Evolutionary conservation across 1,140 invertebrate species (phyloP).

Genomic region (Drosophila bocqueti): DNA sequence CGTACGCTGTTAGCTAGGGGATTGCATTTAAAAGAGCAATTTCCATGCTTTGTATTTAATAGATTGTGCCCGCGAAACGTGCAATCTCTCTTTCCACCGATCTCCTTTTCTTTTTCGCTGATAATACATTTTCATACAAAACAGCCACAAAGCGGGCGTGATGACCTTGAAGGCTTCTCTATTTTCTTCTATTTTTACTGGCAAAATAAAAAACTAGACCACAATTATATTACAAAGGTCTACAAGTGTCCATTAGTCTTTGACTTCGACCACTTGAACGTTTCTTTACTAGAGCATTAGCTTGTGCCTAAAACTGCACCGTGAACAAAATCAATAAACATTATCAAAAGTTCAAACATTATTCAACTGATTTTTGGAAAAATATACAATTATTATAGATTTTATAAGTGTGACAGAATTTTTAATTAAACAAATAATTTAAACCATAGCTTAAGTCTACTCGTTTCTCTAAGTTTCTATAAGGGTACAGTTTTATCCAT

Average conservation of each 20-base stretch:
- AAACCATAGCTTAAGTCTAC: neutral
- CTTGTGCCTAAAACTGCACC: conserved; percentile 8
- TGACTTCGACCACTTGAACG: conserved; percentile 22
- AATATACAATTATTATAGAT: neutral
- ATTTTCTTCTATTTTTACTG: conserved; percentile 28
- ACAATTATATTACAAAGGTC: conserved; percentile 40
- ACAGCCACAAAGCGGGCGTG: conserved; percentile 5
- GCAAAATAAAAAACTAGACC: conserved; percentile 41
- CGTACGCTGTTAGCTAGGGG: conserved; percentile 22
- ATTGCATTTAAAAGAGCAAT: conserved; percentile 46
- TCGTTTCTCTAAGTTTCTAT: too few species aligned
- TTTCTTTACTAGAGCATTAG: conserved; percentile 16
- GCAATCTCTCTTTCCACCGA: conserved; percentile 13
- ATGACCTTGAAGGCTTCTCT: conserved; percentile 29
- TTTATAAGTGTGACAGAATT: neutral
- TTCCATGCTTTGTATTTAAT: conserved; percentile 55
- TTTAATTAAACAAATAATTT: too few species aligned
- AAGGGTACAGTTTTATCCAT: too few species aligned
- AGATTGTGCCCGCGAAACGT: conserved; percentile 6
- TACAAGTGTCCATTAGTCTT: conserved; percentile 20
- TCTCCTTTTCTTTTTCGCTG: conserved; percentile 28
- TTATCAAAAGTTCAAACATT: neutral
- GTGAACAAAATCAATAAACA: neutral
- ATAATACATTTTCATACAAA: conserved; percentile 8
- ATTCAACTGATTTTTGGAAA: neutral